Evolutionary conservation across 1,140 invertebrate species (phyloP).

Genomic region (Eupristina koningsbergeri): DNA sequence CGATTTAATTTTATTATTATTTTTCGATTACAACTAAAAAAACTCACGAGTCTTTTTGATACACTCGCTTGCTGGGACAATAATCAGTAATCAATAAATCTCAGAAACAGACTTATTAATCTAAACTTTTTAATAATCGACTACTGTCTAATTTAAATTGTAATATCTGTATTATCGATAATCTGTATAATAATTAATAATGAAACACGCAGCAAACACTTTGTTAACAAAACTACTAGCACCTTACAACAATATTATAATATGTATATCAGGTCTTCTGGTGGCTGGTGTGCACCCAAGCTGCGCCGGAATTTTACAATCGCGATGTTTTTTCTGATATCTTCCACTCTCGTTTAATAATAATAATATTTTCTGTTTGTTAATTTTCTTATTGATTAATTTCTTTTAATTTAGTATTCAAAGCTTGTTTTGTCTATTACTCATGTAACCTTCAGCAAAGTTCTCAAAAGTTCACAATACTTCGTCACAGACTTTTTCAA

Average conservation of each 20-base stretch:
- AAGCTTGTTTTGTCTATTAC: constrained; percentile 33
- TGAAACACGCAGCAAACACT: constrained; percentile 13
- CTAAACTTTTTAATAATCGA: constrained; percentile 16
- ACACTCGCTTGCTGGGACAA: constrained; percentile 70
- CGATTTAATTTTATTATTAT: constrained; percentile 30
- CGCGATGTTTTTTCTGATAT: constrained; percentile 22
- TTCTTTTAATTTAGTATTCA: constrained; percentile 17
- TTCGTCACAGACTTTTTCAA: background rate
- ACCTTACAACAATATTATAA: constrained; percentile 39
- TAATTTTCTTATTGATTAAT: constrained; percentile 35
- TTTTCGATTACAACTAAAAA: constrained; percentile 50
- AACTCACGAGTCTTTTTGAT: constrained; percentile 66
- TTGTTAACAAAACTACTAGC: constrained; percentile 44
- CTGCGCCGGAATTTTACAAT: constrained; percentile 50
- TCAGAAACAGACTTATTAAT: constrained; percentile 18
- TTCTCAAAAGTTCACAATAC: background rate
- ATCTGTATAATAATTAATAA: constrained; percentile 30
- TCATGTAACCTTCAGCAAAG: constrained; percentile 11
- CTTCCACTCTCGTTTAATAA: constrained; percentile 28
- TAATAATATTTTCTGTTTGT: constrained; percentile 44
- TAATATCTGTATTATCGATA: constrained; percentile 17
- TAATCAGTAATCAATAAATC: constrained; percentile 60
- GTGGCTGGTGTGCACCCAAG: constrained; percentile 73
- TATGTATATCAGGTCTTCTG: constrained; percentile 57
- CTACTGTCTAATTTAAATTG: background rate